A percentile compares a stretch with the other conserved stretches of the same genome.
Evolutionary conservation across 2,113 vertebrate species (phyloP).

Genomic region (Noturus placidus): DNA sequence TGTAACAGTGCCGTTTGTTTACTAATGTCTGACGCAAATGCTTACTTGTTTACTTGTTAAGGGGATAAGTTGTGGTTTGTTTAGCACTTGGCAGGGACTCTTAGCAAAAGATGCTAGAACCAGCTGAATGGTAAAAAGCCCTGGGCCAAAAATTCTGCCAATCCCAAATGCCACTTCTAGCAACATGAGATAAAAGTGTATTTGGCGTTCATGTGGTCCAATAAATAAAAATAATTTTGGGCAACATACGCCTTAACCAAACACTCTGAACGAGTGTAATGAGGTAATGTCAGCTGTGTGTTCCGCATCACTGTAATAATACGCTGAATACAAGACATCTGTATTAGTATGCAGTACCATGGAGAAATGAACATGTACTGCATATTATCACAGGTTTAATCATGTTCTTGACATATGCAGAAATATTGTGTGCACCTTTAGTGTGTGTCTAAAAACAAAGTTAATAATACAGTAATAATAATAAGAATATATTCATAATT

Average conservation of each 20-base stretch:
- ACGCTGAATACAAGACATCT: neutral
- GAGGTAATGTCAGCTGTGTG: neutral
- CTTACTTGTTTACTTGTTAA: constrained; percentile 31
- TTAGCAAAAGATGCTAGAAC: neutral
- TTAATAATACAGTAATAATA: neutral
- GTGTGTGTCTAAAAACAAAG: neutral
- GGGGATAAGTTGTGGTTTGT: constrained; percentile 31
- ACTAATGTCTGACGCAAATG: neutral
- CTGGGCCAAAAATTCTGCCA: constrained; percentile 22
- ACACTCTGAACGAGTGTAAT: neutral
- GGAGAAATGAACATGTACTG: neutral
- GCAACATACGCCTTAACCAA: neutral
- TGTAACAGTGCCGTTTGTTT: constrained; percentile 22
- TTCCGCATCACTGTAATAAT: neutral
- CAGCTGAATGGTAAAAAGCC: constrained; percentile 12
- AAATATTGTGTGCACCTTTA: neutral
- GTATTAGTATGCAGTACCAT: neutral
- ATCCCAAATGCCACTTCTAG: constrained; percentile 23
- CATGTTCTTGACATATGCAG: neutral
- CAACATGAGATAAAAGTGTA: constrained; percentile 24
- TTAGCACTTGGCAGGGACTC: neutral
- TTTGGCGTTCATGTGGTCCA: neutral
- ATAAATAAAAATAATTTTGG: neutral
- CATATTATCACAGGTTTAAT: neutral
- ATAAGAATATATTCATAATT: neutral